Percentiles rank a stretch among this genome's conserved stretches.
These are phyloP conservation scores for Palythoa heliodiscus DNA, from an alignment of 92 coral and sea anemone genomes.

Conservation along the genomic window DNA sequence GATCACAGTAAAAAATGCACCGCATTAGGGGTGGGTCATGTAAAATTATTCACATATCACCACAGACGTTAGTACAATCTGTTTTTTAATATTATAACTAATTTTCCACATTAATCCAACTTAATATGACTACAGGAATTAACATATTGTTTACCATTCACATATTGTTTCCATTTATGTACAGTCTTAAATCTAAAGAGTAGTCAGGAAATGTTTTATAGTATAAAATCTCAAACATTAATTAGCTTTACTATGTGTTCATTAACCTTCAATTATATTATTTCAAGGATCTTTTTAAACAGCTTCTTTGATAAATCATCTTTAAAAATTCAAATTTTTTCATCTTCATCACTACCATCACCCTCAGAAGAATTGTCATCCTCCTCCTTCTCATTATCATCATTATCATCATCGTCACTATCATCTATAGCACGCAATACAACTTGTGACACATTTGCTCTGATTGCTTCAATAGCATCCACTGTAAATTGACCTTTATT, in stretches of 20 bases:
- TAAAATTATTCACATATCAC: slow-evolving; percentile 24
- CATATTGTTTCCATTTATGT: slow-evolving; percentile 1
- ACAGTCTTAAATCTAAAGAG: slow-evolving; percentile 37
- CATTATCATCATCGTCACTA: not conserved
- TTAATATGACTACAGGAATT: not conserved
- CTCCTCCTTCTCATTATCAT: not conserved
- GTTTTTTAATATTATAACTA: not conserved
- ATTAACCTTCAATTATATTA: slow-evolving; percentile 17
- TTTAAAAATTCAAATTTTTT: too few relatives aligned
- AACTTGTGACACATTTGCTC: too few relatives aligned
- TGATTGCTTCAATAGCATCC: too few relatives aligned
- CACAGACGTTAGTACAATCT: slow-evolving; percentile 4
- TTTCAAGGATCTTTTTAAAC: not conserved
- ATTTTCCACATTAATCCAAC: slow-evolving; percentile 32
- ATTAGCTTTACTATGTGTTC: slow-evolving; percentile 36
- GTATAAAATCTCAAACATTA: slow-evolving; percentile 25
- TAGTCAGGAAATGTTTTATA: slow-evolving; percentile 30
- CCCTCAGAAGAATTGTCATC: not conserved
- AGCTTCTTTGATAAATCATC: slow-evolving; percentile 18
- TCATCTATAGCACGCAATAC: too few relatives aligned
- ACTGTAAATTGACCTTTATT: too few relatives aligned
- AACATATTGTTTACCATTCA: too few relatives aligned
- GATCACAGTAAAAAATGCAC: slow-evolving; percentile 8
- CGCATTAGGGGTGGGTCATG: slow-evolving; percentile 45
- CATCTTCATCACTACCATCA: slow-evolving; percentile 6